Base-by-base conservation (phyloP, 64 coral and sea anemone species). In the Orbicella faveolata region DNA sequence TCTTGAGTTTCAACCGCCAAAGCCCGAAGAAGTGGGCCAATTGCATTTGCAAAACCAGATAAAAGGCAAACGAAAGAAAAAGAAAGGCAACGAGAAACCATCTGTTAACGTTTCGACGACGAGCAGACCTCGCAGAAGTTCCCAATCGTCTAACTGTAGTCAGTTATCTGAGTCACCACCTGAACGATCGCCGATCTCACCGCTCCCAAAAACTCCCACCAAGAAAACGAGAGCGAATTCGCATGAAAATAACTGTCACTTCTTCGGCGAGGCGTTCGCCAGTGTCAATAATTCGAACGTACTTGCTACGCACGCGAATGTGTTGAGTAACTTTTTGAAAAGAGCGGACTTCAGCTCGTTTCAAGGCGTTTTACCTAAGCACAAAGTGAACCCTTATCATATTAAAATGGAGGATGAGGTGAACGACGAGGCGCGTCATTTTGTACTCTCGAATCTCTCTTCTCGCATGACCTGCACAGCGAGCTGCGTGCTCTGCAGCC, bases 341-440 rank as follows among this genome's bases (percentile, higher is more conserved):
- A 93, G 97, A 75, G 90, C 88, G 36, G 97, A 99, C 77, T 94
- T 99, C 70, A 92, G 85, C 14, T 96, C 94, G 76, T 96, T 99
- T 90, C 63, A 96, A 73, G 93, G 92, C 17, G 91, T 99, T 91
- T 62, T 99, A 18, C 97, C 97, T 2, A 92, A 88, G 80, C 97
- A 99, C 75, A 99, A 99, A 92, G 91, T 99, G 4, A 99, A 99
- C 86, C 97, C 97, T 33, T 99, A 95, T 76, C 94, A 99, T 34
- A 99, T 99, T 57, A 99, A 99, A 89, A 99, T 99, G 97, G 97
- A 99, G 30, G 96, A 98, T 19, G 97, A 99, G 26, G 87, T 77
- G 81, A 89, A 87, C 69, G 97, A 99, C 79, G 97, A 99, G 8
- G 94, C 94, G 16, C 76, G 97, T 26, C 92, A 93, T 61, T 96